Evolutionary conservation across 2,888 invertebrate species (phyloP), one percentile per base, ranked within the genome.

Genomic region (Stegana nigrithorax): DNA sequence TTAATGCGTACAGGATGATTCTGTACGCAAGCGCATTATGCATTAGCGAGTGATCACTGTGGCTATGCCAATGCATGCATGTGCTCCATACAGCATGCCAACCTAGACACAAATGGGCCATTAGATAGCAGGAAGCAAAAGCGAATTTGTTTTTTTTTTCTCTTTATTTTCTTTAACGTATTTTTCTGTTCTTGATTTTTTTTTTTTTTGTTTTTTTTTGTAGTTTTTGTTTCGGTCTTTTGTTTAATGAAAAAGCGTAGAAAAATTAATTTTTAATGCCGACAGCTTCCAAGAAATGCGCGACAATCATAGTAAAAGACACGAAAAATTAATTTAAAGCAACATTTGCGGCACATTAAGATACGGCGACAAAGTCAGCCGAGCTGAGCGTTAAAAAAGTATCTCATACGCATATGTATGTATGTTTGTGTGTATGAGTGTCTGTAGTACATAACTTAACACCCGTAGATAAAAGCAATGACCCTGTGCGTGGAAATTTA

Each of bases 221-320:
- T 72, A 74, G 66, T 72, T n/a, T n/a, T n/a, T n/a, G n/a, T n/a
- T n/a, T n/a, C n/a, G n/a, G n/a, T 39, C 5, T 39, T 39, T 39
- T 6, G 39, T 8, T 39, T 14, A 17, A 39, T 12, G 32, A 32
- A 32, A 2, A 32, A 32, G n/a, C 2, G 2, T 12, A 32, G n/a
- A 32, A 32, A 74, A 71, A 72, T 74, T 60, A 71, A 74, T 75
- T 68, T 67, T 60, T 26, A 63, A 62, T 68, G 69, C 68, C 70
- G 72, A 72, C 72, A 73, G 72, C 72, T 78, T 76, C 78, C 71
- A 56, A 74, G 78, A 75, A 75, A 64, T 63, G 27, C 17, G 19
- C 32, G 50, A 61, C 55, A 53, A 53, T 17, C 27, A 53, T 58
- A 45, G 19, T 57, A 58, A 67, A 69, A 50, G 63, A 64, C 69